Evolutionary conservation across 2,888 invertebrate genomes (phyloP).

Genomic region (Acrocera orbiculus): DNA sequence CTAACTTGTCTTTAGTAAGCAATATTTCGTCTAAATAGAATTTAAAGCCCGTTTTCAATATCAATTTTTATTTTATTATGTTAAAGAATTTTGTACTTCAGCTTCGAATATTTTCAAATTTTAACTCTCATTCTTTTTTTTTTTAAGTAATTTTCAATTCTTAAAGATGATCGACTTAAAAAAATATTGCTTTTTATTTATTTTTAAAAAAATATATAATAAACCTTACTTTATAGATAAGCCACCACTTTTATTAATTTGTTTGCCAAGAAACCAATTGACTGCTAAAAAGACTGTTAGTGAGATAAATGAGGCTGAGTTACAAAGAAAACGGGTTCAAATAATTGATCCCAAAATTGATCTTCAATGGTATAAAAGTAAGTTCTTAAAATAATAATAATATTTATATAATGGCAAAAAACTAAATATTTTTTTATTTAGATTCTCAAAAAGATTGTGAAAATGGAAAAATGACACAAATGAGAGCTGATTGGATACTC

Average conservation of each 20-base stretch:
- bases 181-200: conserved; percentile 7
- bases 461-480: conserved; percentile 45
- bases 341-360: conserved; percentile 27
- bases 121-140: too few relatives aligned
- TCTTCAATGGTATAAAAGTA: conserved; percentile 27
- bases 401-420: background rate
- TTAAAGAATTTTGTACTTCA: too few relatives aligned
- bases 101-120: too few relatives aligned
- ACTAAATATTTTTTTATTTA: conserved; percentile 16
- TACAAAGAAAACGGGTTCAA: conserved; percentile 25
- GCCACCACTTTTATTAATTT: conserved; percentile 25
- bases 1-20: too few relatives aligned
- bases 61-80: too few relatives aligned
- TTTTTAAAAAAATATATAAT: too few relatives aligned
- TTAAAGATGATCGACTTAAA: too few relatives aligned
- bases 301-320: conserved; percentile 24
- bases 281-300: conserved; percentile 26
- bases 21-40: too few relatives aligned
- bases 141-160: too few relatives aligned
- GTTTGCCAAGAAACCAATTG: conserved; percentile 27
- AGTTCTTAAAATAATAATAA: conserved; percentile 9
- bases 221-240: conserved; percentile 20
- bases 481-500: conserved; percentile 60
- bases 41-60: too few relatives aligned
- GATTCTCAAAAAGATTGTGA: conserved; percentile 44